Conservation (phyloP, 1,140 invertebrate species). For the Microplitis mediator region DNA sequence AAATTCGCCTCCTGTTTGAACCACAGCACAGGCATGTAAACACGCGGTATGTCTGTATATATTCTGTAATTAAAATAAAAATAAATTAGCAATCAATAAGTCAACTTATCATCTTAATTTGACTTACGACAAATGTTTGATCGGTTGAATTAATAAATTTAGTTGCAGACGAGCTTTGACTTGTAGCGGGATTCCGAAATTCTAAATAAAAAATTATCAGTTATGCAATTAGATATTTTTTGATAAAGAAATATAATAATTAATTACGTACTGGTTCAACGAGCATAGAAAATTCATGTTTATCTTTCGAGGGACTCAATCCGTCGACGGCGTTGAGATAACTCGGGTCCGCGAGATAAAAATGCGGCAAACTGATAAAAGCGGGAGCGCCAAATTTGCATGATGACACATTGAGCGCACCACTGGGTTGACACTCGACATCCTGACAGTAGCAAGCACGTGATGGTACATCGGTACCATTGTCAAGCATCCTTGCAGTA, state of each 20-base stretch:
- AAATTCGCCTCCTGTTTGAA: conserved; percentile 72
- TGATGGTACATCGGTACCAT: conserved; percentile 69
- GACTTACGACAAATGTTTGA: conserved; percentile 65
- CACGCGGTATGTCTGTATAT: conserved; percentile 63
- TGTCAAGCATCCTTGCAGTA: conserved; percentile 69
- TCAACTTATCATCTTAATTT: not conserved
- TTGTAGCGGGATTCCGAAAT: conserved; percentile 71
- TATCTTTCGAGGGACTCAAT: conserved; percentile 70
- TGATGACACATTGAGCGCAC: conserved; percentile 71
- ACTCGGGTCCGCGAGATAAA: conserved; percentile 76
- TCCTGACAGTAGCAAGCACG: conserved; percentile 65
- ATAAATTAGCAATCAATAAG: not conserved
- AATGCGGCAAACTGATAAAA: conserved; percentile 86
- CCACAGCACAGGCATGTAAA: conserved; percentile 75
- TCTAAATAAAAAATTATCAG: conserved; percentile 47
- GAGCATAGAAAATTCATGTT: conserved; percentile 73
- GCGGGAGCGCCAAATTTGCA: conserved; percentile 79
- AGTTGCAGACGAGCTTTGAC: conserved; percentile 76
- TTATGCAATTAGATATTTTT: too few species aligned
- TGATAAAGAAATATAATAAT: not conserved
- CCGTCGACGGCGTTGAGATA: conserved; percentile 71
- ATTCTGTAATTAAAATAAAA: conserved; percentile 52
- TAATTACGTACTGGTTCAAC: conserved; percentile 71
- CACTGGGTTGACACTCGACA: conserved; percentile 59
- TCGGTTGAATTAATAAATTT: conserved; percentile 70